Conservation (phyloP, 2,888 invertebrate species). For the Campopleginae sp. region DNA sequence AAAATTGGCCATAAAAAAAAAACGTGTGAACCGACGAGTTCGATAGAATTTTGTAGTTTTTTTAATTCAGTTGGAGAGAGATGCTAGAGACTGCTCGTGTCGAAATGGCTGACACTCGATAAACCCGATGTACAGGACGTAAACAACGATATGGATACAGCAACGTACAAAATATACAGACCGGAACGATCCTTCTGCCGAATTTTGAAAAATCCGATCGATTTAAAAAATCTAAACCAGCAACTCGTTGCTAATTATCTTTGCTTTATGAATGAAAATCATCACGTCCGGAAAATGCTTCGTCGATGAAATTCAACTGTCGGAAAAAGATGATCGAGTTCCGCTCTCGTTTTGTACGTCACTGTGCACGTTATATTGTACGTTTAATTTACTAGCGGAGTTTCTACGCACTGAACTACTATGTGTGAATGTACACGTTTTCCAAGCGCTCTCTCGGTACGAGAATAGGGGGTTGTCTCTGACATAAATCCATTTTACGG, state of each 20-base stretch:
- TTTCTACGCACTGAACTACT: slow-evolving; percentile 35
- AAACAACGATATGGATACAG: background rate
- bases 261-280: no score
- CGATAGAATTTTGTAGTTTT: background rate
- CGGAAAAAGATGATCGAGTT: background rate
- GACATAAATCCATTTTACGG: slow-evolving; percentile 64
- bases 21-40: background rate
- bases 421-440: slow-evolving; percentile 44
- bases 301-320: background rate
- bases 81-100: background rate
- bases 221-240: no score
- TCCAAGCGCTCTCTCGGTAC: slow-evolving; percentile 29
- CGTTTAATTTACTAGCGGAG: slow-evolving; percentile 12
- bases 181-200: background rate
- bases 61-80: background rate
- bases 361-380: slow-evolving; percentile 7
- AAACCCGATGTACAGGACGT: background rate
- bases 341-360: slow-evolving; percentile 3
- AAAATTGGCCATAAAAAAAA: background rate
- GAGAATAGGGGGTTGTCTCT: slow-evolving; percentile 48
- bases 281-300: no score
- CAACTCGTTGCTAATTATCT: no score
- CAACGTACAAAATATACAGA: background rate
- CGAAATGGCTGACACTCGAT: slow-evolving; percentile 15
- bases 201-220: background rate